Percentiles rank a stretch among this genome's conserved stretches.
These are phyloP conservation scores for Propithecus perrieri DNA, from an alignment of 2,797 vertebrate genomes.

Conservation along the genomic window DNA sequence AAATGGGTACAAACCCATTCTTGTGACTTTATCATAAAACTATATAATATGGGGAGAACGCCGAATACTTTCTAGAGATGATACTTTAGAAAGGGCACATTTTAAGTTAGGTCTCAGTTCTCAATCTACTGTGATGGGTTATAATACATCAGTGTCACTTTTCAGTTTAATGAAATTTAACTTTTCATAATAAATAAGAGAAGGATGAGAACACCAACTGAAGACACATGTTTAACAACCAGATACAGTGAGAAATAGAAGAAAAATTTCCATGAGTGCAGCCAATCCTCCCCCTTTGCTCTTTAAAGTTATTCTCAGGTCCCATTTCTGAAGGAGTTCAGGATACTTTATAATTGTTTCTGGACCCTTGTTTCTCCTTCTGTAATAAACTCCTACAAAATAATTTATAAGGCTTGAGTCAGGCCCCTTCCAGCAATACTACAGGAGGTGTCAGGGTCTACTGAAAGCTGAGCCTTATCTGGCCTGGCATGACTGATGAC, in stretches of 20 bases:
- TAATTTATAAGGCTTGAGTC: not conserved
- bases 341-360: too few species aligned
- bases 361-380: not conserved
- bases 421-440: not conserved
- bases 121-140: not conserved
- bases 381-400: not conserved
- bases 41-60: fast-evolving
- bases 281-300: too few species aligned
- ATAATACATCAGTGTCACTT: not conserved
- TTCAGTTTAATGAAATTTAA: not conserved
- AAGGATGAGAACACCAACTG: not conserved
- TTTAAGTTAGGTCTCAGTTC: not conserved
- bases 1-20: not conserved
- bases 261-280: not conserved
- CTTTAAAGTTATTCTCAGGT: not conserved
- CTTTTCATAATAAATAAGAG: not conserved
- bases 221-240: not conserved
- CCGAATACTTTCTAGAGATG: not conserved
- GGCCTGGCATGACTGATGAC: not conserved
- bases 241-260: not conserved
- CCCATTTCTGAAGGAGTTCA: not conserved
- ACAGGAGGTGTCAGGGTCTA: not conserved
- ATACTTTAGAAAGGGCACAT: not conserved
- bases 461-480: not conserved
- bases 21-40: not conserved